Evolutionary conservation across 2,888 invertebrate species (phyloP).

Genomic region (Polyommatus iphigenia): DNA sequence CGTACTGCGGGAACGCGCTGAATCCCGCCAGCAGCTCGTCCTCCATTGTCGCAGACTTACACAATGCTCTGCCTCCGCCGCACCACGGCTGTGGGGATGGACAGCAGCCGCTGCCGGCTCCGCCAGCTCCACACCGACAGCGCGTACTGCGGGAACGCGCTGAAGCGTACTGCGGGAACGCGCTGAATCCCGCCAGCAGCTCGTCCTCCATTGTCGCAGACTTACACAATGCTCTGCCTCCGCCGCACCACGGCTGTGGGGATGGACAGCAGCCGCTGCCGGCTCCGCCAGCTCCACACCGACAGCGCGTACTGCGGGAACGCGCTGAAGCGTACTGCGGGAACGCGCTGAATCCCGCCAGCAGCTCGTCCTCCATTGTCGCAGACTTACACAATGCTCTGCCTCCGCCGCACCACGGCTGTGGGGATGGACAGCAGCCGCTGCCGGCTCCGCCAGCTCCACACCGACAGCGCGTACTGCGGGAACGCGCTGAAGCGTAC

Average conservation of each 20-base stretch:
- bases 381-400: conserved; percentile 61
- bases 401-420: conserved; percentile 54
- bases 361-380: background rate
- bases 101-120: conserved; percentile 74
- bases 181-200: too few relatives aligned
- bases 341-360: too few relatives aligned
- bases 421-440: conserved; percentile 66
- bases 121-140: conserved; percentile 86
- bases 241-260: conserved; percentile 58
- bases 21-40: background rate
- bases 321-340: conserved; percentile 39
- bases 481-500: conserved; percentile 36
- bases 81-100: conserved; percentile 57
- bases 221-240: conserved; percentile 63
- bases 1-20: too few relatives aligned
- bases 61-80: conserved; percentile 59
- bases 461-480: conserved; percentile 80
- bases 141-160: conserved; percentile 56
- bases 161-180: too few relatives aligned
- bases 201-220: background rate
- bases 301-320: conserved; percentile 70
- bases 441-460: conserved; percentile 84
- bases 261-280: conserved; percentile 69
- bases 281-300: conserved; percentile 85
- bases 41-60: conserved; percentile 56